Percentiles rank a stretch among this genome's conserved stretches.
phyloP scores from a whole-genome alignment of 2,888 invertebrate species.

The Drosophila fulvimacula region DNA sequence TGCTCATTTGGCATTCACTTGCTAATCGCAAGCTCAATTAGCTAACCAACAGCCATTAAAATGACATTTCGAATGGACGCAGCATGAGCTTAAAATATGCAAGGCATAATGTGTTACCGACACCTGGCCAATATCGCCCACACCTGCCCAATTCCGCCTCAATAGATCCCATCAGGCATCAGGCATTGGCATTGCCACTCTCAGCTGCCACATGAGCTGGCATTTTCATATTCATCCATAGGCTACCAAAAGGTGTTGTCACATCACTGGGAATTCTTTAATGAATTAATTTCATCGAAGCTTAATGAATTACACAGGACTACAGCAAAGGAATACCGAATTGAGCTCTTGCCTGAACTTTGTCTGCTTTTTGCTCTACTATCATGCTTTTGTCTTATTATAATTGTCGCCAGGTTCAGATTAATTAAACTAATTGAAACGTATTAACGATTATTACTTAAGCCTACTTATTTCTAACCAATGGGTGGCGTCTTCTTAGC shows the following conservation, averaged over 20 bases:
- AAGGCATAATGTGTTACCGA: conserved; percentile 61
- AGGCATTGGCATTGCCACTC: conserved; percentile 32
- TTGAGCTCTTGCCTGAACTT: neutral
- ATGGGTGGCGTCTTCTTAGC: no score
- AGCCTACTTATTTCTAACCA: no score
- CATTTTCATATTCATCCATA: conserved; percentile 30
- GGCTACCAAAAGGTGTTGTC: conserved; percentile 38
- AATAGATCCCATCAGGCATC: conserved; percentile 47
- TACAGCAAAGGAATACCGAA: neutral
- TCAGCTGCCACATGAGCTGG: conserved; percentile 22
- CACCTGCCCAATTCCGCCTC: conserved; percentile 15
- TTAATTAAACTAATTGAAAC: no score
- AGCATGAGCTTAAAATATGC: conserved; percentile 67
- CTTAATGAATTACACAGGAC: conserved; percentile 65
- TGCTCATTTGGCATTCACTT: conserved; percentile 47
- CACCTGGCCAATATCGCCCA: conserved; percentile 43
- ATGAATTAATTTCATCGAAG: conserved; percentile 46
- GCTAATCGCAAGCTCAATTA: conserved; percentile 72
- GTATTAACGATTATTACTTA: no score
- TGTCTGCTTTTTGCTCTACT: neutral
- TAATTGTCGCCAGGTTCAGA: no score
- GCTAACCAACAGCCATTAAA: conserved; percentile 68
- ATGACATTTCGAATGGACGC: conserved; percentile 54
- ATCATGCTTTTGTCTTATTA: no score
- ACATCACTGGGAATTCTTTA: conserved; percentile 34